Conservation (phyloP, 2,888 invertebrate genomes). For the Aelia acuminata region DNA sequence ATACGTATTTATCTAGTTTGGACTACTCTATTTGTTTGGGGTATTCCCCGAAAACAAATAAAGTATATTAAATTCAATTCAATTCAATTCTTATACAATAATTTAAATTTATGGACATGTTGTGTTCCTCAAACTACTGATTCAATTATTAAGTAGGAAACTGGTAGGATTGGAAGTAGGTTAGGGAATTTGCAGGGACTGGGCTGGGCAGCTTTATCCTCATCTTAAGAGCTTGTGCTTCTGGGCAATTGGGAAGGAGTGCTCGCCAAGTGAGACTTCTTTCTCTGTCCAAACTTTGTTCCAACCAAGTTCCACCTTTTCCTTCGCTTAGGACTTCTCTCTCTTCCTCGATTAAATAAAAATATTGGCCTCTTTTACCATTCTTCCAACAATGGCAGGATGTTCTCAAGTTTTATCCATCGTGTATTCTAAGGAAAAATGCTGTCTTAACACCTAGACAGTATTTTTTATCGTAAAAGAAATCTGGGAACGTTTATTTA, state of each 20-base stretch:
- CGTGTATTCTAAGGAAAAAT: background rate
- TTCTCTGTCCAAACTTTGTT: background rate
- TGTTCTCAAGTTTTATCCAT: background rate
- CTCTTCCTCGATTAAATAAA: constrained; percentile 16
- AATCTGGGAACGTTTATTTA: too few species aligned
- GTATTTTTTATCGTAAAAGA: background rate
- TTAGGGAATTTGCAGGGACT: background rate
- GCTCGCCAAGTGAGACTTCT: constrained; percentile 17
- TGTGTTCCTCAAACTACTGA: too few species aligned
- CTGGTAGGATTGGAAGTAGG: background rate
- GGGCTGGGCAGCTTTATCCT: too few species aligned
- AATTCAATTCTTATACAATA: too few species aligned
- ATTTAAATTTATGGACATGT: too few species aligned
- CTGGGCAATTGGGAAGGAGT: constrained; percentile 19
- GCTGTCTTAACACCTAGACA: background rate
- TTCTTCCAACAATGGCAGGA: background rate
- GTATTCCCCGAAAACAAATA: too few species aligned
- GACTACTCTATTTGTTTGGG: too few species aligned
- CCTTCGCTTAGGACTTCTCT: background rate
- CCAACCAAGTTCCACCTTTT: background rate
- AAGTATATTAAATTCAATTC: too few species aligned
- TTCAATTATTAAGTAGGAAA: background rate
- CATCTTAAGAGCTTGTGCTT: background rate
- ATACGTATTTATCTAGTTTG: too few species aligned
- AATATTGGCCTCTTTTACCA: constrained; percentile 5